These are phyloP conservation scores for Poicephalus meyeri DNA, from an alignment of 2,113 vertebrate genomes.

Conservation along the genomic window DNA sequence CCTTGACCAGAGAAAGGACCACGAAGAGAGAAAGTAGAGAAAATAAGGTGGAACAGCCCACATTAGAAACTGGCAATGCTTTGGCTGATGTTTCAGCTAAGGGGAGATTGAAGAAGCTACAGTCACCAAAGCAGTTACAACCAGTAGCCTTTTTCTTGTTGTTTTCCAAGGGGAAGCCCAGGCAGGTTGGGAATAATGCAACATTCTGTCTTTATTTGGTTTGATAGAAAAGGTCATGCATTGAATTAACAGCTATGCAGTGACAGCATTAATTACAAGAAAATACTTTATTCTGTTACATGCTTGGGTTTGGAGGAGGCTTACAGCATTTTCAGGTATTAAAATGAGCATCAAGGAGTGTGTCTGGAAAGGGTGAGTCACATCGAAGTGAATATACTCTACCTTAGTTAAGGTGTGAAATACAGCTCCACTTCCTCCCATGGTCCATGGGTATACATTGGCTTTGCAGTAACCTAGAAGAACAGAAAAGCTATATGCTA, in stretches of 20 bases:
- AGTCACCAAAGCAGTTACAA: not conserved
- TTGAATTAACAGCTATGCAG: not conserved
- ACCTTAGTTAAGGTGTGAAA: not conserved
- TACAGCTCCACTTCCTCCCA: not conserved
- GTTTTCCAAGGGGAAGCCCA: not conserved
- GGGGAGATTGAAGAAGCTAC: not conserved
- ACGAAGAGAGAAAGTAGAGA: not conserved
- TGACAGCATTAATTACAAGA: not conserved
- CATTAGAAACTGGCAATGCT: not conserved
- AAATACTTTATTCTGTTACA: not conserved
- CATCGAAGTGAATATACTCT: not conserved
- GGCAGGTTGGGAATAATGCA: not conserved
- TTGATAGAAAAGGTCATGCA: not conserved
- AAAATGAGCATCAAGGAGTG: not conserved
- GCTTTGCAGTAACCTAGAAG: not conserved
- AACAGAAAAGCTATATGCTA: not conserved
- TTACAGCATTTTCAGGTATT: not conserved
- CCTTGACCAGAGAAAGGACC: not conserved
- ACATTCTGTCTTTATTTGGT: not conserved
- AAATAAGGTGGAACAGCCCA: not conserved
- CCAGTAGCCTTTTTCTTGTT: not conserved
- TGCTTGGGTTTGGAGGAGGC: not conserved
- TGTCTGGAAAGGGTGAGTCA: not conserved
- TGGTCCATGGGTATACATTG: accelerated
- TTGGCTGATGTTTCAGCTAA: not conserved